Evolutionary conservation across 2,888 invertebrate genomes (phyloP).

Genomic region (Troides helena): DNA sequence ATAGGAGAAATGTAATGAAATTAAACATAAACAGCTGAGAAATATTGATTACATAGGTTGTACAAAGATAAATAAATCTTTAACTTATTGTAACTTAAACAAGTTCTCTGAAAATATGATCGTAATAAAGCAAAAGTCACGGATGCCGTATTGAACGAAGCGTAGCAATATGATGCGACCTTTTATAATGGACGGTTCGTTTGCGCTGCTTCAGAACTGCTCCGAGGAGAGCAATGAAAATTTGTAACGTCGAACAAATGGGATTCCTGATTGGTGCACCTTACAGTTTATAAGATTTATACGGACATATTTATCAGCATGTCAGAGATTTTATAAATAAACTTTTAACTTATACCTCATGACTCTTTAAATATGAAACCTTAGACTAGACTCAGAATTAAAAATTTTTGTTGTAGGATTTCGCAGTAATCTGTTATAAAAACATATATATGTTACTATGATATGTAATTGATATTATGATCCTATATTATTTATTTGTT

Average conservation of each 20-base stretch:
- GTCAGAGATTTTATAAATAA: no score
- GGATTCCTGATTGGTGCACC: background rate
- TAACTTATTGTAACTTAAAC: background rate
- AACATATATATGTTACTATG: no score
- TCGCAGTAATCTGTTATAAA: no score
- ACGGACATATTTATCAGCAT: background rate
- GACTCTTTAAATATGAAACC: no score
- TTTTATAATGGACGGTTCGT: conserved; percentile 20
- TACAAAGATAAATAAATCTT: background rate
- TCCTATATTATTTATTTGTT: no score
- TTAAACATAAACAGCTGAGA: background rate
- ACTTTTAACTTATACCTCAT: no score
- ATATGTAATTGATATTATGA: no score
- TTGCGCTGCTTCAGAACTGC: conserved; percentile 4
- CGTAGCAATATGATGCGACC: conserved; percentile 13
- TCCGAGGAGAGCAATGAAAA: conserved; percentile 4
- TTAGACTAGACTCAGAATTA: no score
- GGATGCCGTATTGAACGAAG: conserved; percentile 12
- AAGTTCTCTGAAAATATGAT: conserved; percentile 1
- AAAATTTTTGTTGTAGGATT: no score
- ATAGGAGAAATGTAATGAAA: background rate
- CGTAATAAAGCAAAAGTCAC: conserved; percentile 14
- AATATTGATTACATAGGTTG: background rate
- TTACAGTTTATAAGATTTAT: background rate
- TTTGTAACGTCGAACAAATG: conserved; percentile 7